These are phyloP conservation scores for Ctenoplectra terminalis DNA, from an alignment of 1,140 invertebrate species.

Conservation along the genomic window DNA sequence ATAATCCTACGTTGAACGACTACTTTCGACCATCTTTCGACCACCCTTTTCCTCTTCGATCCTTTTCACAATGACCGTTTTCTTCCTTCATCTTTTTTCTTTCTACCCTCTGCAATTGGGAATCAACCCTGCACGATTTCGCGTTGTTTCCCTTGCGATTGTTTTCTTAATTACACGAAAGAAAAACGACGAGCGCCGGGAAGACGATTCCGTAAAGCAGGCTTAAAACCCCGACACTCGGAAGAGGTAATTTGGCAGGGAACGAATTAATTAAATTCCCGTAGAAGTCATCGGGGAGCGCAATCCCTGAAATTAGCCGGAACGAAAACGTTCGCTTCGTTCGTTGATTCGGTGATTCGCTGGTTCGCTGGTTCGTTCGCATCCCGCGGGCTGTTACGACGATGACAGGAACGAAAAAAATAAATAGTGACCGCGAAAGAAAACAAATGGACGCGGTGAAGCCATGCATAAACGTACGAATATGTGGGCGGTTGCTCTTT, in stretches of 20 bases:
- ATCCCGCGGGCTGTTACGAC: not conserved
- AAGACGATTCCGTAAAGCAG: too few species aligned
- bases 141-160: not conserved
- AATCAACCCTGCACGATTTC: not conserved
- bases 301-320: conserved; percentile 24
- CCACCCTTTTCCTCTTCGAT: not conserved
- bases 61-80: not conserved
- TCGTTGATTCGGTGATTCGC: too few species aligned
- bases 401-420: not conserved
- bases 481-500: conserved; percentile 24
- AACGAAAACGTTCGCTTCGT: not conserved
- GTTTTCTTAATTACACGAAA: conserved; percentile 15
- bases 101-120: not conserved
- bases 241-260: not conserved
- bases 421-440: conserved; percentile 8
- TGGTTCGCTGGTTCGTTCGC: too few species aligned
- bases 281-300: conserved; percentile 3
- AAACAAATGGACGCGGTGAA: conserved; percentile 32
- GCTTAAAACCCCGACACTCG: not conserved
- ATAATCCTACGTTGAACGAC: conserved; percentile 30
- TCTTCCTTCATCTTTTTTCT: not conserved
- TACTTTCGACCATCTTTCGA: not conserved
- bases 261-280: conserved; percentile 38
- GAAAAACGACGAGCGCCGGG: not conserved
- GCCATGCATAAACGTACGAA: conserved; percentile 39